These are phyloP conservation scores for Phocoena phocoena DNA, from an alignment of 2,113 vertebrate species.

Conservation along the genomic window DNA sequence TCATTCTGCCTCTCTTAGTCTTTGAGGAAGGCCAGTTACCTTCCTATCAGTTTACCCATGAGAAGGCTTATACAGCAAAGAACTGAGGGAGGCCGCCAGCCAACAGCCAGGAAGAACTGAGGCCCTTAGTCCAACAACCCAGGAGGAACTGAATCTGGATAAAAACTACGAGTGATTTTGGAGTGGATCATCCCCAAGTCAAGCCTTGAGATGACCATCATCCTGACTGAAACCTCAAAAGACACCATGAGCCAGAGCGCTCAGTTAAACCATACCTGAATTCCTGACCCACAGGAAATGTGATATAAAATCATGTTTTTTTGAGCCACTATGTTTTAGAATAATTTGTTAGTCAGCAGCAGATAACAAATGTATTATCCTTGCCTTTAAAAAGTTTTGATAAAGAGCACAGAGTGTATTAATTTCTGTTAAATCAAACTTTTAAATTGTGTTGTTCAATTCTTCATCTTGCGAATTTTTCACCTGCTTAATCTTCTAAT, in stretches of 20 bases:
- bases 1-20: background rate
- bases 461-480: background rate
- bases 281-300: background rate
- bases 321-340: background rate
- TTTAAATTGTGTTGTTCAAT: background rate
- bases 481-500: background rate
- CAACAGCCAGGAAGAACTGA: background rate
- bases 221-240: background rate
- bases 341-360: background rate
- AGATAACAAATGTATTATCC: background rate
- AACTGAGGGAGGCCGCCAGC: background rate
- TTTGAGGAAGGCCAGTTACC: background rate
- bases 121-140: background rate
- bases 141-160: background rate
- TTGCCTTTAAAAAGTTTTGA: background rate
- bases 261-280: background rate
- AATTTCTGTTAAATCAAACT: background rate
- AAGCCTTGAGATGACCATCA: background rate
- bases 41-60: background rate
- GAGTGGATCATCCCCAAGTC: background rate
- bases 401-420: background rate
- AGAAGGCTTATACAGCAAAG: background rate
- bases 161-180: background rate
- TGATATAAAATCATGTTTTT: background rate
- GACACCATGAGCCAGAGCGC: background rate